phyloP scores from a whole-genome alignment of 2,888 invertebrate genomes.

The Octonoba sinensis region DNA sequence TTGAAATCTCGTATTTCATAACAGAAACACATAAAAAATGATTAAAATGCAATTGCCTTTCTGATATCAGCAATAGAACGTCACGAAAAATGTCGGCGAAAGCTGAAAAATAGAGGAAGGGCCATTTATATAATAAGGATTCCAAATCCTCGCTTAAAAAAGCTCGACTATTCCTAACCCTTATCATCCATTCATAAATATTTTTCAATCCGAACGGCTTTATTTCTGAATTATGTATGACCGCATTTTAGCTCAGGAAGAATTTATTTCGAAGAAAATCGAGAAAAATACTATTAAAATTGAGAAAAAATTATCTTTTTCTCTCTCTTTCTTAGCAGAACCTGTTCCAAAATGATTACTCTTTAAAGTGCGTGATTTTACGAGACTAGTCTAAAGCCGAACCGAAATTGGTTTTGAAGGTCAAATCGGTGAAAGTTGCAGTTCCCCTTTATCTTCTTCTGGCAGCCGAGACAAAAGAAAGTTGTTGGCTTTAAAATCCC shows the following conservation, averaged over 20 bases:
- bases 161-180: too few relatives aligned
- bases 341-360: slow-evolving; percentile 28
- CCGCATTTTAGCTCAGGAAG: slow-evolving; percentile 19
- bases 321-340: not conserved
- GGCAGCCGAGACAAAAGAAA: slow-evolving; percentile 25
- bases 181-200: too few relatives aligned
- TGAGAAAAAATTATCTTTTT: slow-evolving; percentile 10
- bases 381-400: slow-evolving; percentile 29
- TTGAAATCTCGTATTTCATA: too few relatives aligned
- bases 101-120: too few relatives aligned
- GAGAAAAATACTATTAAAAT: too few relatives aligned
- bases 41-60: too few relatives aligned
- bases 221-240: slow-evolving; percentile 47
- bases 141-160: too few relatives aligned
- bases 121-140: too few relatives aligned
- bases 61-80: too few relatives aligned
- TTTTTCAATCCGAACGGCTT: not conserved
- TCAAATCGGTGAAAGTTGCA: slow-evolving; percentile 7
- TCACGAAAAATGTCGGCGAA: too few relatives aligned
- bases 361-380: slow-evolving; percentile 50
- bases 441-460: not conserved
- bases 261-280: not conserved
- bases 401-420: slow-evolving; percentile 48
- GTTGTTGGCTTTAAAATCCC: slow-evolving; percentile 40
- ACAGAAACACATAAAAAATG: too few relatives aligned